phyloP scores from a whole-genome alignment of 2,888 invertebrate species.

The Thymelicus sylvestris region DNA sequence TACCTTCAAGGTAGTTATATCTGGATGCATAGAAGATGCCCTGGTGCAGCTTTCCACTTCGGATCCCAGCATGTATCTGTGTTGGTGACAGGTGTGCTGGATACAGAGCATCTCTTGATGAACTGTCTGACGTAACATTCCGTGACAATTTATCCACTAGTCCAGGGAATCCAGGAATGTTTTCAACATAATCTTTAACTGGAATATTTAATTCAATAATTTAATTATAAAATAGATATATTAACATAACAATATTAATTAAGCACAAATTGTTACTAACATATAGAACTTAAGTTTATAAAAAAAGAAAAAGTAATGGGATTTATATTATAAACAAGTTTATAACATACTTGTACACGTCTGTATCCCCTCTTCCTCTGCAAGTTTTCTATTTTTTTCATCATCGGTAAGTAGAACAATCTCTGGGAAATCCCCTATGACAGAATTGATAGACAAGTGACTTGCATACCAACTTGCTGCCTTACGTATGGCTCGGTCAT shows the following conservation, averaged over 20 bases:
- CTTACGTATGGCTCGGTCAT: constrained; percentile 94
- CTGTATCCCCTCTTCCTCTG: constrained; percentile 87
- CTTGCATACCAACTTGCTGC: constrained; percentile 93
- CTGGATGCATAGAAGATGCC: constrained; percentile 94
- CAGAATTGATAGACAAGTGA: constrained; percentile 84
- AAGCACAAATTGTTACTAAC: no score
- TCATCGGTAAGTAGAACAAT: constrained; percentile 95
- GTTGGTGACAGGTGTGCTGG: constrained; percentile 93
- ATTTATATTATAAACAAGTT: no score
- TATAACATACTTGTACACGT: constrained; percentile 86
- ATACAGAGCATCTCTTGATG: constrained; percentile 87
- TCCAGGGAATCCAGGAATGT: constrained; percentile 87
- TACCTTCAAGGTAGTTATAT: constrained; percentile 97
- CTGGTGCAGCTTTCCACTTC: constrained; percentile 89
- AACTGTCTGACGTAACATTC: constrained; percentile 86
- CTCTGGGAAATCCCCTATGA: constrained; percentile 71
- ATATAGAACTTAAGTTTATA: no score
- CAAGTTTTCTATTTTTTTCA: constrained; percentile 89
- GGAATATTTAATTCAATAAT: constrained; percentile 47
- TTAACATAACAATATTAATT: no score
- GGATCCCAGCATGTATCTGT: constrained; percentile 92
- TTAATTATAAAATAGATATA: no score
- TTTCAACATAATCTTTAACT: constrained; percentile 91
- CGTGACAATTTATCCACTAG: constrained; percentile 93
- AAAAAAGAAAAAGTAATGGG: no score